phyloP scores from a whole-genome alignment of 2,888 invertebrate genomes.

The Lasioglossum calceatum region DNA sequence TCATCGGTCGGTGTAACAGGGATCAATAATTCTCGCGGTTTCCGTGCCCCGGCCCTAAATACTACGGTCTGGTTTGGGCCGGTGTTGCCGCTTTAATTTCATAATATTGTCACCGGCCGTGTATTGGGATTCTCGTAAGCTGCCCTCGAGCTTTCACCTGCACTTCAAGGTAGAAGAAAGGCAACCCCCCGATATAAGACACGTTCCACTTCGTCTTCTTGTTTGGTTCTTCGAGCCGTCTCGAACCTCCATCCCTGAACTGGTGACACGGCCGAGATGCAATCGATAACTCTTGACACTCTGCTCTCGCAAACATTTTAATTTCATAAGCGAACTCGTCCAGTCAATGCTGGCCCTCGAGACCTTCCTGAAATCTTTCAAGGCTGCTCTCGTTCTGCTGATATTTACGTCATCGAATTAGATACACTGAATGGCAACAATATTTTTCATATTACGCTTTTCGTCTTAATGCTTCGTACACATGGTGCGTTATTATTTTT shows the following conservation, averaged over 20 bases:
- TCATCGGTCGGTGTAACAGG: constrained; percentile 38
- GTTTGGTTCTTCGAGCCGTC: constrained; percentile 60
- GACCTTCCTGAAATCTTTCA: background rate
- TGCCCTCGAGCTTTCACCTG: constrained; percentile 64
- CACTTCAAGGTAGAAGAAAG: constrained; percentile 63
- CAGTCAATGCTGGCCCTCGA: background rate
- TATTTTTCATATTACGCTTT: background rate
- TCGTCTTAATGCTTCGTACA: too few relatives aligned
- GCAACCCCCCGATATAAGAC: constrained; percentile 61
- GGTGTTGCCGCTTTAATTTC: constrained; percentile 17
- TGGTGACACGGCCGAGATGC: constrained; percentile 72
- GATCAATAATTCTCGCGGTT: constrained; percentile 48
- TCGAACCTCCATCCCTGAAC: constrained; percentile 67
- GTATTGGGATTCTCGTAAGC: constrained; percentile 65
- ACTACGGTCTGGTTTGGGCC: background rate
- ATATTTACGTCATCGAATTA: background rate
- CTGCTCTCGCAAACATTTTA: constrained; percentile 74
- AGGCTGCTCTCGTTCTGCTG: background rate
- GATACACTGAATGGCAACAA: background rate
- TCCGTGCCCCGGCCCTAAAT: background rate
- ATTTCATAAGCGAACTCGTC: constrained; percentile 52
- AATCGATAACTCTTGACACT: constrained; percentile 74
- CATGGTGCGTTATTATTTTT: too few relatives aligned
- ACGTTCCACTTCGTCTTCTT: constrained; percentile 64
- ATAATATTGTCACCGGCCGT: constrained; percentile 32